Conservation (phyloP, 2,797 vertebrate species). For the Sebastes miniatus region DNA sequence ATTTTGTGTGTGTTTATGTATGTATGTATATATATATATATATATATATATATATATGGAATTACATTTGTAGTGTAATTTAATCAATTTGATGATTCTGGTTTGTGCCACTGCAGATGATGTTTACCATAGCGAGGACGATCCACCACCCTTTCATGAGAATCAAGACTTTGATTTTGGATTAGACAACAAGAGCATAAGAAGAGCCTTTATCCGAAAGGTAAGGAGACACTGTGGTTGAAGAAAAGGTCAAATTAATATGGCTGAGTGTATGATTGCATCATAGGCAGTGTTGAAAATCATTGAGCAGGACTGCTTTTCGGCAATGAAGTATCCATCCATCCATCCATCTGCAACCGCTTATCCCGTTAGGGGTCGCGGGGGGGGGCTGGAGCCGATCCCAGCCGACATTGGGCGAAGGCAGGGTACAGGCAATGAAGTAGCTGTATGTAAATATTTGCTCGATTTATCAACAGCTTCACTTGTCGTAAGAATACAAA, state of each 20-base stretch:
- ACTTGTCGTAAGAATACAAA: neutral
- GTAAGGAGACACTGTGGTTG: conserved; percentile 59
- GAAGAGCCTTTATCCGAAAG: conserved; percentile 91
- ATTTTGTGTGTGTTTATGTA: too few relatives aligned
- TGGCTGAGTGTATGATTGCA: neutral
- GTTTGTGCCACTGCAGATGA: conserved; percentile 61
- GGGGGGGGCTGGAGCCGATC: too few relatives aligned
- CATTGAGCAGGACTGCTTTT: too few relatives aligned
- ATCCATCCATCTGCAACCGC: too few relatives aligned
- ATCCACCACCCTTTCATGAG: conserved; percentile 87
- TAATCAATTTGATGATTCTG: neutral
- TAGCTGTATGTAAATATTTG: too few relatives aligned
- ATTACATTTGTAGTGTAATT: neutral
- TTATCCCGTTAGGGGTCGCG: too few relatives aligned
- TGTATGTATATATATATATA: too few relatives aligned
- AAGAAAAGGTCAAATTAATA: neutral
- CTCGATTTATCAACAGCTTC: too few relatives aligned
- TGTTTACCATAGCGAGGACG: conserved; percentile 81
- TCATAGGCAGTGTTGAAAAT: neutral
- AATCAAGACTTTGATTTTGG: conserved; percentile 86
- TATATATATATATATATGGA: too few relatives aligned
- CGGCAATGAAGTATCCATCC: neutral
- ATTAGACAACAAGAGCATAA: conserved; percentile 87
- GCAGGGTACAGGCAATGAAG: neutral
- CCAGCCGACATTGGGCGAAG: too few relatives aligned